A percentile compares a stretch with the other conserved stretches of the same genome.
Conservation (phyloP, 2,888 invertebrate genomes). For the Strigamia crassipes region DNA sequence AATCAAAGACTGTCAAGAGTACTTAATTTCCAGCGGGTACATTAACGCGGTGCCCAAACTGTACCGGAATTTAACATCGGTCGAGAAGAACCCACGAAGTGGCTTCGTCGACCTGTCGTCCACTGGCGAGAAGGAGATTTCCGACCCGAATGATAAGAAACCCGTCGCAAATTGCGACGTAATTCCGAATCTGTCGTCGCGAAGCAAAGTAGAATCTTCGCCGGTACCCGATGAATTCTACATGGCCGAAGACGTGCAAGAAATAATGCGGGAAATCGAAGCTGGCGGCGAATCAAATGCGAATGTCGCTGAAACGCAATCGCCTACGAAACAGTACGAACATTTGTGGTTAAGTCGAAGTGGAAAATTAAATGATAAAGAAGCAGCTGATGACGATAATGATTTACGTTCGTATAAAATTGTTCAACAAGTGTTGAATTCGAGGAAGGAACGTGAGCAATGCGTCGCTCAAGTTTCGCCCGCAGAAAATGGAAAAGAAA, state of each 20-base stretch:
- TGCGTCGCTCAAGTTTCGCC: background rate
- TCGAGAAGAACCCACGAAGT: slow-evolving; percentile 45
- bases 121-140: background rate
- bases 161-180: background rate
- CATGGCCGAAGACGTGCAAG: slow-evolving; percentile 29
- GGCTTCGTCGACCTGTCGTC: slow-evolving; percentile 43
- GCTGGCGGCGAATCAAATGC: background rate
- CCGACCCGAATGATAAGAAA: background rate
- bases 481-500: background rate
- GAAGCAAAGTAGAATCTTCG: background rate
- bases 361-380: background rate
- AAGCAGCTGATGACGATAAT: background rate
- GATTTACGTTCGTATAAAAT: slow-evolving; percentile 26
- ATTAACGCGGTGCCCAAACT: slow-evolving; percentile 43
- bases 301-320: background rate
- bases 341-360: slow-evolving; percentile 29
- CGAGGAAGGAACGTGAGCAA: background rate
- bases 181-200: background rate
- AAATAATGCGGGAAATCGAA: slow-evolving; percentile 30
- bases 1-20: slow-evolving; percentile 50
- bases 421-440: slow-evolving; percentile 31
- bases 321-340: slow-evolving; percentile 5
- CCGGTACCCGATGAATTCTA: slow-evolving; percentile 24
- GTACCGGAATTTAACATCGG: slow-evolving; percentile 43
- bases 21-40: slow-evolving; percentile 45